Base-by-base conservation (phyloP, 2,888 invertebrate species). In the Dynastes maya region DNA sequence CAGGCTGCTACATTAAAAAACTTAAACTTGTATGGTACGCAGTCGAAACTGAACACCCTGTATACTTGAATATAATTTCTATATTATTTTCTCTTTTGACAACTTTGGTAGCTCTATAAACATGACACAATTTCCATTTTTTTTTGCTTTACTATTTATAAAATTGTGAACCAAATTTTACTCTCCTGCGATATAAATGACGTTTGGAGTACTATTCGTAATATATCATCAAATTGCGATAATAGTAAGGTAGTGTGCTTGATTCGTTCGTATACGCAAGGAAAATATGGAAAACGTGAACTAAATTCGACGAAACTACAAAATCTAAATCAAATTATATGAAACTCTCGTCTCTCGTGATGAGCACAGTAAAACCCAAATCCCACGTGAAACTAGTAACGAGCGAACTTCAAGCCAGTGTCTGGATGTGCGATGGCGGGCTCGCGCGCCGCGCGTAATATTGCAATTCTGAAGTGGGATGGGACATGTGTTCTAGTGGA, bases 401-500 rank as follows among this genome's bases (percentile, higher is more conserved):
- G 84, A 83, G 83, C 83, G 81, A 85, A 83, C 83, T 84, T 84
- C 82, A 82, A 81, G 81, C 72, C 78, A 78, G 80, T 58, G 72
- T 65, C 77, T 77, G 74, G 79, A 75, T 45, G 22, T 58, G 55
- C 55, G 22, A 58, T 79, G 79, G 79, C 79, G 64, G 55, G 53
- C 37, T n/a, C 61, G 55, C 16, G 55, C 55, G 55, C 27, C 22
- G 55, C 55, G 51, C 27, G 78, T 63, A 58, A 65, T 61, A 79
- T 64, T 74, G 63, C 72, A 74, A 74, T 72, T 49, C 74, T 27
- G 76, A 61, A 51, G 75, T 77, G 80, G 80, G 83, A 79, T 82
- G 84, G 83, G 85, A 84, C 86, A 85, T 85, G 86, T 85, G 86
- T 86, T 85, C 83, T 83, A 84, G 83, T 84, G 85, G 85, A 85